Percentiles rank a stretch among this genome's conserved stretches.
Conservation (phyloP, 2,888 invertebrate species). For the Plagiodera versicolora region DNA sequence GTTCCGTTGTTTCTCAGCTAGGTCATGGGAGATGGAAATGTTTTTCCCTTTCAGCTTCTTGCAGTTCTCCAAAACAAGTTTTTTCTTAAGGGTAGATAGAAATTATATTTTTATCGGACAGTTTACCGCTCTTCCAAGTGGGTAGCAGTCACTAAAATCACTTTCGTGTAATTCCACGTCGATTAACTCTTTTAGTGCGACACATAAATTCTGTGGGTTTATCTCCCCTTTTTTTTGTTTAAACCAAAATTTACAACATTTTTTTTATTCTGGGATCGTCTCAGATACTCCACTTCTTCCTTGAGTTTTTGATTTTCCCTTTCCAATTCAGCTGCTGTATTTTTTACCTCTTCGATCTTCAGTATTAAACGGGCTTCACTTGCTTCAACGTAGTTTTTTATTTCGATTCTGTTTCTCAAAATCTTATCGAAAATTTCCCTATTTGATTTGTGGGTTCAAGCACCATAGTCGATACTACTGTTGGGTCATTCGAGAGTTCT, state of each 20-base stretch:
- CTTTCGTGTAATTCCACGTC: background rate
- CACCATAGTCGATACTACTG: no score
- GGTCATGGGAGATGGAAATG: background rate
- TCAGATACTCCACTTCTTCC: background rate
- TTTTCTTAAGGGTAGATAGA: background rate
- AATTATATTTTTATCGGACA: conserved; percentile 1
- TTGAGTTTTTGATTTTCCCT: background rate
- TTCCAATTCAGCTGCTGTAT: conserved; percentile 1
- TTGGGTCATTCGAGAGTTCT: no score
- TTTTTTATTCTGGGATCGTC: background rate
- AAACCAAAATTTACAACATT: background rate
- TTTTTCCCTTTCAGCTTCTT: background rate
- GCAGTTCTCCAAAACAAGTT: background rate
- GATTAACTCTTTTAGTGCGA: background rate
- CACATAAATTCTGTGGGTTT: background rate
- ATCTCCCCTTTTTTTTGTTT: background rate
- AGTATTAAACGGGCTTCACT: background rate
- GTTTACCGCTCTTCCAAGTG: background rate
- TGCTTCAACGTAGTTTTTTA: conserved; percentile 1
- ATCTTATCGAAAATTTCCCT: no score
- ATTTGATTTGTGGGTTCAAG: no score
- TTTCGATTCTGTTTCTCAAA: background rate
- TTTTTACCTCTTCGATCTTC: conserved; percentile 1
- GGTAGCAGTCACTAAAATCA: background rate
- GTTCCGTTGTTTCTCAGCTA: background rate